These are phyloP conservation scores for Netelia inedita DNA, from an alignment of 2,888 invertebrate genomes.

Conservation along the genomic window DNA sequence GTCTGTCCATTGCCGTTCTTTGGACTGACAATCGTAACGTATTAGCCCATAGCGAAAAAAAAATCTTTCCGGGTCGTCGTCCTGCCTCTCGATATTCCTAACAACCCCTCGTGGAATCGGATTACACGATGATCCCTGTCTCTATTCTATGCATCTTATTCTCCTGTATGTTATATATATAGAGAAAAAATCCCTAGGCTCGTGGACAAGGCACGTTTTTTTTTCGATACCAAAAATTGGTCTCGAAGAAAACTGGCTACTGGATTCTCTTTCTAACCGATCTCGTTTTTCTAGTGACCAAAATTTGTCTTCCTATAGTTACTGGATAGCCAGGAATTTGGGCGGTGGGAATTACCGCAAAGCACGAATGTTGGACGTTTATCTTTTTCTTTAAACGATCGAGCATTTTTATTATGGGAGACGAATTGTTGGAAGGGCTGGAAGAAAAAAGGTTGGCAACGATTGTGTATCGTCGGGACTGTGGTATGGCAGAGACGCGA, in stretches of 20 bases:
- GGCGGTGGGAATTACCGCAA: not conserved
- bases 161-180: conserved; percentile 9
- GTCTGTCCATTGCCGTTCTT: conserved; percentile 33
- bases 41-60: conserved; percentile 20
- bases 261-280: conserved; percentile 9
- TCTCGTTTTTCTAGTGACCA: not conserved
- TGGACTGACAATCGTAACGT: conserved; percentile 33
- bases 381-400: not conserved
- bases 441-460: not conserved
- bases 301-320: conserved; percentile 8
- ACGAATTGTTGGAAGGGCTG: not conserved
- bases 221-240: conserved; percentile 32
- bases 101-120: conserved; percentile 58
- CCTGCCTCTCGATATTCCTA: conserved; percentile 33
- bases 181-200: conserved; percentile 36
- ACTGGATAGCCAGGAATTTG: not conserved
- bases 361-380: not conserved
- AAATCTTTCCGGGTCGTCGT: conserved; percentile 36
- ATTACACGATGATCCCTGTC: conserved; percentile 60
- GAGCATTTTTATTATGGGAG: not conserved
- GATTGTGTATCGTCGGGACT: conserved; percentile 25
- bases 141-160: not conserved
- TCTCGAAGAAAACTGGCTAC: conserved; percentile 19
- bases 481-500: conserved; percentile 7
- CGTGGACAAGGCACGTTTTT: conserved; percentile 47